Base-by-base conservation (phyloP, 2,888 invertebrate species). In the Drosophila melanocephala region DNA sequence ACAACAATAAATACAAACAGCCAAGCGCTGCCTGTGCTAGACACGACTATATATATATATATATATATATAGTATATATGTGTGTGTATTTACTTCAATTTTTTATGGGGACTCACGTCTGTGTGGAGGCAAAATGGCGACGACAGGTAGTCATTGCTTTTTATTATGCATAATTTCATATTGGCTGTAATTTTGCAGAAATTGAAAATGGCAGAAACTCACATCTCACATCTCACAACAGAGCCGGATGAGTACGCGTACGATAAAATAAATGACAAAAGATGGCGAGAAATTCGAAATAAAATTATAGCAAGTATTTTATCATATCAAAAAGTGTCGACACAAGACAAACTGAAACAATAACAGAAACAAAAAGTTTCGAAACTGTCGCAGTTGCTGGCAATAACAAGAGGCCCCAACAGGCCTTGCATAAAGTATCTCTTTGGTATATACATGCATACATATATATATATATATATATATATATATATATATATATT, bases 161-260 rank as follows among this genome's bases (percentile, higher is more conserved):
- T 87, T 87, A 89, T 87, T 89, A 89, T 89, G 87, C 87, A 89
- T 89, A 89, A 87, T 89, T 87, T 84, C 87, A 87, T 89, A 87
- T 89, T 87, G 87, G 71, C 87, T 87, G 87, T 87, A 87, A 89
- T 87, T 89, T 84, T 77, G 81, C 87, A 84, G 81, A 87, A 89
- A 89, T 87, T 89, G 89, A 87, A 87, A 87, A 89, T 79, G 84
- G 83, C 83, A 73, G 81, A 59, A 74, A 68, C 74, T 63, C 83
- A 56, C 47, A 22, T 42, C 16, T 28, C 66, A 56, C 32, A 52
- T 42, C 16, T 28, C 66, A 56, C 32, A 52, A 33, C 44, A 39
- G 28, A 26, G 59, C 19, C 47, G n/a, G 39, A 26, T 50, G 59
- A 64, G 62, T 39, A 5, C 33, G 56, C 35, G 53, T 42, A 53